phyloP scores from a whole-genome alignment of 1,140 invertebrate species.

The Hesperophylax magnus region DNA sequence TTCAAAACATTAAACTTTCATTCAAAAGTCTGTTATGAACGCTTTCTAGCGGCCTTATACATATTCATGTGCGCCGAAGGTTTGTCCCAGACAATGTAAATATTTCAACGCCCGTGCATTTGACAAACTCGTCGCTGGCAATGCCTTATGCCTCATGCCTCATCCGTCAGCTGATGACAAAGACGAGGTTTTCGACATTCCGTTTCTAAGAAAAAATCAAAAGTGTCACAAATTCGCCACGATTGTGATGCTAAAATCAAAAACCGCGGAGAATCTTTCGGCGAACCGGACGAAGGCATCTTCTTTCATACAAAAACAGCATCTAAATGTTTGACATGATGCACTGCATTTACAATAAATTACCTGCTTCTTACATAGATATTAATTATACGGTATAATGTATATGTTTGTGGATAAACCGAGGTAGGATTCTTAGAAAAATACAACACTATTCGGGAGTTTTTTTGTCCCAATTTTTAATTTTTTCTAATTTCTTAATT shows the following conservation, averaged over 20 bases:
- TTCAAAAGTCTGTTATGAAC: constrained; percentile 60
- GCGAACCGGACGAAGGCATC: neutral
- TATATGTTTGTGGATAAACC: no score
- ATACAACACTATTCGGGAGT: no score
- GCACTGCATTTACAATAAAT: no score
- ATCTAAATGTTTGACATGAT: no score
- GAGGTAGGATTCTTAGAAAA: no score
- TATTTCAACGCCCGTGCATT: constrained; percentile 51
- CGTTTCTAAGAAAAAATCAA: constrained; percentile 29
- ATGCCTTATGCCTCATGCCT: constrained; percentile 36
- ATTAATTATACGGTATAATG: no score
- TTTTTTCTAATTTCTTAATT: no score
- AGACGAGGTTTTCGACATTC: neutral
- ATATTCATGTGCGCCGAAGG: constrained; percentile 49
- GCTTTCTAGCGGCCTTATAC: constrained; percentile 50
- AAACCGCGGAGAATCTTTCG: neutral
- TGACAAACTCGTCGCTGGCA: constrained; percentile 45
- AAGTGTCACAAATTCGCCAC: constrained; percentile 39
- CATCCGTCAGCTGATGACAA: constrained; percentile 34
- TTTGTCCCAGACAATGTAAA: constrained; percentile 44
- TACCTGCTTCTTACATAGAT: no score
- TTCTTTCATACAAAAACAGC: no score
- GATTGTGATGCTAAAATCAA: constrained; percentile 11
- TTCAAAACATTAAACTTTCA: constrained; percentile 57
- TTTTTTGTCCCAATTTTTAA: no score